phyloP scores from a whole-genome alignment of 2,113 vertebrate species.

The Boulengeromyrus knoepffleri region DNA sequence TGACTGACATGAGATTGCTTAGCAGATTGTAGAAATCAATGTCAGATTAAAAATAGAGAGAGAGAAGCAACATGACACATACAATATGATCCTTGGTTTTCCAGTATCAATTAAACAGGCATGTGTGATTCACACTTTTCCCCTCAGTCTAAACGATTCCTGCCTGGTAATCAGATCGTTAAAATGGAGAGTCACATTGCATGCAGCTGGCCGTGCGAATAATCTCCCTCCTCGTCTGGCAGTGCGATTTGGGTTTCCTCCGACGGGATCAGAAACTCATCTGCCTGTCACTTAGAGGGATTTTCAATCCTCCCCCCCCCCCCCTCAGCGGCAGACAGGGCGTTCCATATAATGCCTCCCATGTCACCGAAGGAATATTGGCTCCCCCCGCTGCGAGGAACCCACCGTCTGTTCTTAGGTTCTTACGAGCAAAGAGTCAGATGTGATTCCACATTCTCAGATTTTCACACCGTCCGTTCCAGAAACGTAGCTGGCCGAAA shows the following conservation, averaged over 20 bases:
- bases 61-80: not conserved
- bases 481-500: not conserved
- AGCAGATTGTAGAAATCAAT: not conserved
- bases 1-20: not conserved
- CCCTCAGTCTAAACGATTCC: not conserved
- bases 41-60: not conserved
- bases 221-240: not conserved
- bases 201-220: not conserved
- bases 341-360: not conserved
- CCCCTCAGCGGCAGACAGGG: not conserved
- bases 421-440: not conserved
- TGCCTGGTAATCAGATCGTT: not conserved
- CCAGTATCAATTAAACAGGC: not conserved
- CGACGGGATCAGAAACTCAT: not conserved
- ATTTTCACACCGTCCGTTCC: not conserved
- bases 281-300: not conserved
- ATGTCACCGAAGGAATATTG: not conserved
- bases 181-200: slow-evolving; percentile 2
- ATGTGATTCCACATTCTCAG: not conserved
- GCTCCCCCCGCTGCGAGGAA: not conserved
- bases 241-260: not conserved
- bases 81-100: not conserved
- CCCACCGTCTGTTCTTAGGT: not conserved
- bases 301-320: not conserved
- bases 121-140: slow-evolving; percentile 9